Percentiles rank a stretch among this genome's conserved stretches.
phyloP scores from a whole-genome alignment of 2,888 invertebrate genomes.

The Zele albiditarsus region DNA sequence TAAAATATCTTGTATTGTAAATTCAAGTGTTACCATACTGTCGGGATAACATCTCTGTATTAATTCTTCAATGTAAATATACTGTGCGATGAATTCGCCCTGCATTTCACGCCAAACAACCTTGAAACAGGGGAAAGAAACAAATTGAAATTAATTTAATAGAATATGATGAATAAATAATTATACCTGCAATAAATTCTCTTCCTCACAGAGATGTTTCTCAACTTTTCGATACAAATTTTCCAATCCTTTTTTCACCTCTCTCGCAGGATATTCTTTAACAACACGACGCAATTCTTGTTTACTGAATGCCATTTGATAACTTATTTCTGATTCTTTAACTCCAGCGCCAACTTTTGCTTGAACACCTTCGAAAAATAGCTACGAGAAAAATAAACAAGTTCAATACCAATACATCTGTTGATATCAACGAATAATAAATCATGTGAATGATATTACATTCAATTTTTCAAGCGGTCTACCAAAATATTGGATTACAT shows the following conservation, averaged over 20 bases:
- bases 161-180: background rate
- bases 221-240: constrained; percentile 96
- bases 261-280: constrained; percentile 92
- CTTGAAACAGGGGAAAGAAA: constrained; percentile 72
- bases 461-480: constrained; percentile 92
- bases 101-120: constrained; percentile 99
- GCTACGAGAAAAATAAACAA: constrained; percentile 75
- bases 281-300: constrained; percentile 96
- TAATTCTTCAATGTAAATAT: constrained; percentile 92
- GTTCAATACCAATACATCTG: no score
- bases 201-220: constrained; percentile 96
- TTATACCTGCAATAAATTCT: constrained; percentile 85
- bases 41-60: constrained; percentile 97
- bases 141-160: background rate
- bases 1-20: constrained; percentile 95
- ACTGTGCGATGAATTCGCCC: constrained; percentile 98
- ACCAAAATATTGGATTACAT: constrained; percentile 96
- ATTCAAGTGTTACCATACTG: constrained; percentile 93
- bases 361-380: constrained; percentile 97
- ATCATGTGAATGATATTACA: constrained; percentile 74
- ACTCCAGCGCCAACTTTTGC: constrained; percentile 94
- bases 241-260: constrained; percentile 95
- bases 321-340: constrained; percentile 97
- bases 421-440: no score
- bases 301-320: constrained; percentile 97